A percentile compares a stretch with the other conserved stretches of the same genome.
phyloP scores from a whole-genome alignment of 2,888 invertebrate genomes.

The Pachycephus smyrnensis region DNA sequence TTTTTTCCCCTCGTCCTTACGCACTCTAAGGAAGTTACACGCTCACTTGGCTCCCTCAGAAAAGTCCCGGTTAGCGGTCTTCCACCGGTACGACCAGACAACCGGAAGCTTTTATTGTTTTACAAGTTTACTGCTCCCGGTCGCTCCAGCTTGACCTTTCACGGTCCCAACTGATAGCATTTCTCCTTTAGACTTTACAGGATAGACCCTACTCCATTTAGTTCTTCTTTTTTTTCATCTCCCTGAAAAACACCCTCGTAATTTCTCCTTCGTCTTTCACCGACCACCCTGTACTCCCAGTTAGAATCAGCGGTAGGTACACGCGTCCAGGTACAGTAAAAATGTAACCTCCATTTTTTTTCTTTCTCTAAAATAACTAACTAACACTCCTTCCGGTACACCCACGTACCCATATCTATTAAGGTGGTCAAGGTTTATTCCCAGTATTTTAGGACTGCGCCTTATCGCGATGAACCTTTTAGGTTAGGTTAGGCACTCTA shows the following conservation, averaged over 20 bases:
- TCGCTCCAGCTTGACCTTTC: constrained; percentile 30
- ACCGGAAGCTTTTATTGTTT: constrained; percentile 67
- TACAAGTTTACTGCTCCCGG: constrained; percentile 57
- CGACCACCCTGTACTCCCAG: not conserved
- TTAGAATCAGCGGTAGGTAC: not conserved
- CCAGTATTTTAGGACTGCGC: not conserved
- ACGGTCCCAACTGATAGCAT: constrained; percentile 11
- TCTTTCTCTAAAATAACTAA: not conserved
- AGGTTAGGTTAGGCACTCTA: not conserved
- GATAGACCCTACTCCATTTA: constrained; percentile 6
- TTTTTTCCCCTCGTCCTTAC: not conserved
- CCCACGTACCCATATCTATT: not conserved
- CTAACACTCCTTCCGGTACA: not conserved
- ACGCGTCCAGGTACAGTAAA: not conserved
- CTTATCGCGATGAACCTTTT: not conserved
- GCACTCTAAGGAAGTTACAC: not conserved
- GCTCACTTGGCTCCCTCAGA: not conserved
- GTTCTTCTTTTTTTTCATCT: constrained; percentile 13
- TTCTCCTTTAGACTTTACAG: constrained; percentile 2
- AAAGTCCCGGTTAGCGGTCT: not conserved
- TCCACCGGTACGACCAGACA: constrained; percentile 21
- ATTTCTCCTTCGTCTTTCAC: not conserved
- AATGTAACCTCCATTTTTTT: not conserved
- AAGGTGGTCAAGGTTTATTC: not conserved
- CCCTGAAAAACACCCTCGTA: not conserved